phyloP scores from a whole-genome alignment of 2,113 vertebrate species.

The Nothobranchius kuhntae region DNA sequence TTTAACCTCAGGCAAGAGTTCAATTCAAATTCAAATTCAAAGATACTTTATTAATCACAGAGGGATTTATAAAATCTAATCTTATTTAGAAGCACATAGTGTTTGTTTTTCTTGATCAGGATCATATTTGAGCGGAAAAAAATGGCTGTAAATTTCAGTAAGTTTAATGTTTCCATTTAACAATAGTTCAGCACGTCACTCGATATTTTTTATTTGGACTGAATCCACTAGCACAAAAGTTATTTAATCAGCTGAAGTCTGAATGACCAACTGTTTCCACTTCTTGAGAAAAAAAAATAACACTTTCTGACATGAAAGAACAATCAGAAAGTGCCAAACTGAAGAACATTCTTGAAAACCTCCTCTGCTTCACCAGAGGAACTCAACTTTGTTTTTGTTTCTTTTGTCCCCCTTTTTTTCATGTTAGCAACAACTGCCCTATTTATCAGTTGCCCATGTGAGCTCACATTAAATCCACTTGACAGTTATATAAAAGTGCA shows the following conservation, averaged over 20 bases:
- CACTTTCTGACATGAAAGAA: background rate
- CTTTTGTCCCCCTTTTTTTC: background rate
- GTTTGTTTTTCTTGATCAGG: background rate
- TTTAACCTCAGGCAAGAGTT: background rate
- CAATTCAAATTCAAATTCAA: no score
- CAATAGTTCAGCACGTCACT: background rate
- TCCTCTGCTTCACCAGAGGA: background rate
- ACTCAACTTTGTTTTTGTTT: background rate
- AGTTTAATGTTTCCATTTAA: background rate
- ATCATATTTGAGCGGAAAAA: background rate
- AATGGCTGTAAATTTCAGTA: background rate
- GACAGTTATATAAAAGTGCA: background rate
- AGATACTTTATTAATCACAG: no score
- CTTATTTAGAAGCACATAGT: background rate
- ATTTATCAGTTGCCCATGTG: background rate
- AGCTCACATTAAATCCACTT: background rate
- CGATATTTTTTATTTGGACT: background rate
- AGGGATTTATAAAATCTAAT: background rate
- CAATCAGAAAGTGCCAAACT: background rate
- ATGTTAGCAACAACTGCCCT: background rate
- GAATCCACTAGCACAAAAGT: background rate
- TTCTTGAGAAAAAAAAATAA: background rate
- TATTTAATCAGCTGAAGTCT: background rate
- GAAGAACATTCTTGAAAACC: background rate
- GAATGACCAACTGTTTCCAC: slow-evolving; percentile 4